Base-by-base conservation (phyloP, 2,113 vertebrate species). In the Malurus cyaneus region DNA sequence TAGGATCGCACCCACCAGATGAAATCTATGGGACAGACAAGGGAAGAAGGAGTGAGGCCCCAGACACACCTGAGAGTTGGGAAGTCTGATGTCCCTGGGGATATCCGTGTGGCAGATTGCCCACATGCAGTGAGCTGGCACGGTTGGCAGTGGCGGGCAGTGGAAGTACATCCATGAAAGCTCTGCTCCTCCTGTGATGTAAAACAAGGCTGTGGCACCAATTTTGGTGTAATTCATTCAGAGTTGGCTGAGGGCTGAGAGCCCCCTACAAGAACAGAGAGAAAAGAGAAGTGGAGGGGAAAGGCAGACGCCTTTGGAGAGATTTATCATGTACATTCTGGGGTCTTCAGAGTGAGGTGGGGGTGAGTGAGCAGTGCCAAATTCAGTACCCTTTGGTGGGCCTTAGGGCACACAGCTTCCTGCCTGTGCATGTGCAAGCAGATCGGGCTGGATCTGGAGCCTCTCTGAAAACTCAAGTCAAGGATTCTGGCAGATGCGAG, bases 311-410 rank as follows among this genome's bases (percentile, higher is more conserved):
- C 60, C 23, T 67, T 71, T 47, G 9, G 14, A 90, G 41, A 80
- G 41, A 6, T 31, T 79, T 70, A 29, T 64, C 20, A 8, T 21
- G 18, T 39, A 29, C 18, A 41, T 76, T 25, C 34, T 34, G 49
- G 9, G 34, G 12, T 21, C 41, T 56, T 62, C 1, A 0, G 11
- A 15, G 19, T 24, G 47, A 69, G 9, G 17, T 44, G 1, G 11
- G 31, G 64, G 14, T 34, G 31, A 59, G n/a, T 18, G 12, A 79
- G 5, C 28, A 59, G 8, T 67, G 32, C 12, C 8, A 5, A 6
- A 61, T 41, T 72, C 0, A 0, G 23, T 29, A 23, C 6, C 7
- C 11, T 67, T 59, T 8, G 2, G 19, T 26, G 2, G 1, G 8
- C 14, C 56, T 54, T 24, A 44, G 65, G 65, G 21, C 18, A 60